Conservation (phyloP, 2,888 invertebrate genomes). For the Hirtodrosophila cameraria region DNA sequence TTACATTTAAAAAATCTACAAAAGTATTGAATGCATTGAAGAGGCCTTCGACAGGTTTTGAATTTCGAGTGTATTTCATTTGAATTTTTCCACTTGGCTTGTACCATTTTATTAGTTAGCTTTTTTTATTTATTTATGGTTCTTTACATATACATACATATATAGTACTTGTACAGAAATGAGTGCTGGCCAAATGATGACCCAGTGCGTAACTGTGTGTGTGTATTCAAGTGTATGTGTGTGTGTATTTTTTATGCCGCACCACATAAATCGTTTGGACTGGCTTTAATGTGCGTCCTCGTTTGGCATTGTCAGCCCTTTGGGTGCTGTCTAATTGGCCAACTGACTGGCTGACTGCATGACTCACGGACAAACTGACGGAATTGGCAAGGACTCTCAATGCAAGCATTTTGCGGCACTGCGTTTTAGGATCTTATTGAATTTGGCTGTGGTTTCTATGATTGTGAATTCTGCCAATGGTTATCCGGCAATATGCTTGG, state of each 20-base stretch:
- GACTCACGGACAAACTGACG: not conserved
- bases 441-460: constrained; percentile 24
- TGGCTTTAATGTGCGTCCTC: constrained; percentile 68
- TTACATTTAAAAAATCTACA: too few species aligned
- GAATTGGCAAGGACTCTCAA: constrained; percentile 35
- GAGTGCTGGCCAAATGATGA: constrained; percentile 29
- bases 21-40: too few species aligned
- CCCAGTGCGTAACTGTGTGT: constrained; percentile 20
- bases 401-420: constrained; percentile 36
- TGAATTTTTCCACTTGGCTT: not conserved
- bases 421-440: constrained; percentile 46
- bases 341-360: constrained; percentile 39
- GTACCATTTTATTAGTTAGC: constrained; percentile 23
- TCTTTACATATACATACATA: constrained; percentile 49
- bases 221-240: not conserved
- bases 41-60: too few species aligned
- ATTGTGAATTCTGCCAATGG: constrained; percentile 35
- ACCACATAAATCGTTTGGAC: constrained; percentile 58
- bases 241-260: constrained; percentile 33
- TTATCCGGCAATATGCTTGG: constrained; percentile 59
- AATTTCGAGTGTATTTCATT: constrained; percentile 4
- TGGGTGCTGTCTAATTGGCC: constrained; percentile 74
- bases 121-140: constrained; percentile 58
- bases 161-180: constrained; percentile 32
- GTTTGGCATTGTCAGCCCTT: constrained; percentile 60